Evolutionary conservation across 2,113 vertebrate species (phyloP).

Genomic region (Callithrix jacchus): DNA sequence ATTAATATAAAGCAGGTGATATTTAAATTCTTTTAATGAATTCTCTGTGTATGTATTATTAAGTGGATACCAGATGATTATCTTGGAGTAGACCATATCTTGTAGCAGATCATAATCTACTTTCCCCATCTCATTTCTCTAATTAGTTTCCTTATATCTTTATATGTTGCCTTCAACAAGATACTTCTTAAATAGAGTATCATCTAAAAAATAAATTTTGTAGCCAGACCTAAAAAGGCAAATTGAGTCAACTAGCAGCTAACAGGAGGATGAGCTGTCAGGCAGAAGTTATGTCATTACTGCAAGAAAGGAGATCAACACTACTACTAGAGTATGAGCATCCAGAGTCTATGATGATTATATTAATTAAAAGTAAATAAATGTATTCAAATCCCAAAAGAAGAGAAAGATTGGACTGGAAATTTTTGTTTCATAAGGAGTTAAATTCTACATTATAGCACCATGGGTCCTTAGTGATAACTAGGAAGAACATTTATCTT

Average conservation of each 20-base stretch:
- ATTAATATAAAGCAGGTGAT: background rate
- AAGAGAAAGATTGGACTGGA: background rate
- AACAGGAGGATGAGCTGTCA: background rate
- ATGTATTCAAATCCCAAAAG: background rate
- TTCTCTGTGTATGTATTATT: no score
- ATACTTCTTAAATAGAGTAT: background rate
- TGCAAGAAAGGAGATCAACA: background rate
- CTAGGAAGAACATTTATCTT: background rate
- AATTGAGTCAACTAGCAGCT: background rate
- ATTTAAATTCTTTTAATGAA: background rate
- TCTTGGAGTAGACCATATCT: background rate
- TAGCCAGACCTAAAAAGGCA: background rate
- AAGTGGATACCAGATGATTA: background rate
- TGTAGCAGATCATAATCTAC: background rate
- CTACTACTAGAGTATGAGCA: background rate
- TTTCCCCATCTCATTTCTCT: background rate
- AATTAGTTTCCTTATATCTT: background rate
- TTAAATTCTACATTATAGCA: background rate
- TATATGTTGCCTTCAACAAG: background rate
- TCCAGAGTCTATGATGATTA: background rate
- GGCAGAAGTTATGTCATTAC: background rate
- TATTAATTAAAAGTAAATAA: background rate
- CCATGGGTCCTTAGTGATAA: background rate
- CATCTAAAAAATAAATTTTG: background rate
- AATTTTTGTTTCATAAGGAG: background rate